Evolutionary conservation across 1,140 invertebrate genomes (phyloP), one percentile per base, ranked within the genome.

Genomic region (Xylocopa sonorina): DNA sequence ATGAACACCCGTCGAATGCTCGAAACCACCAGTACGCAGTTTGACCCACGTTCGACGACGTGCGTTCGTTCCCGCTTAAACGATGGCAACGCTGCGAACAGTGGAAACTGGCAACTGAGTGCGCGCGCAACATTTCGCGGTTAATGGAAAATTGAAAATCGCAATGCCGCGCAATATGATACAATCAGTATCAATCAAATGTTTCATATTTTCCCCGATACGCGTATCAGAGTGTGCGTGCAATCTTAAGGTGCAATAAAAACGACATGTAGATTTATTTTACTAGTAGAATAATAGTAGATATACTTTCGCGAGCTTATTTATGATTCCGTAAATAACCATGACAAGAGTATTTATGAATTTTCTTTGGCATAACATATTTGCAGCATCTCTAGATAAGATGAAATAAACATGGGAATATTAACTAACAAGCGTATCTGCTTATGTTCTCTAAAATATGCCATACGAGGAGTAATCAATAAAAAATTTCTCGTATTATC

Each of bases 111-210:
- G n/a, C 60, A 66, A 46, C 53, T 6, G n/a, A 43, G 21, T 78
- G 77, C 77, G 69, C 68, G 77, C 77, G 77, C 77, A 73, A n/a
- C 67, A 2, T 60, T 43, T 32, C 16, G 21, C 24, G 21, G 18
- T 32, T 58, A 16, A 29, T 38, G 21, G 34, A 62, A 62, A 71
- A 77, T 69, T 77, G 53, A 41, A 76, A 76, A 76, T n/a, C 3
- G 6, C 29, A 24, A 18, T 16, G 2, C 24, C 18, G 32, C 32
- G 50, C 67, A 43, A 77, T 58, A 48, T 16, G 16, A 38, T 27
- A 34, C 18, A 6, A 16, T 41, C 9, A 0, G 1, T 10, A 1
- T 41, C 41, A 24, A 50, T 68, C 24, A 24, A 27, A 24, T 14
- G n/a, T n/a, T n/a, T n/a, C n/a, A n/a, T n/a, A n/a, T n/a, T n/a